Evolutionary conservation across 2,797 vertebrate species (phyloP), one percentile per base, ranked within the genome.

Genomic region (Macropodus opercularis): DNA sequence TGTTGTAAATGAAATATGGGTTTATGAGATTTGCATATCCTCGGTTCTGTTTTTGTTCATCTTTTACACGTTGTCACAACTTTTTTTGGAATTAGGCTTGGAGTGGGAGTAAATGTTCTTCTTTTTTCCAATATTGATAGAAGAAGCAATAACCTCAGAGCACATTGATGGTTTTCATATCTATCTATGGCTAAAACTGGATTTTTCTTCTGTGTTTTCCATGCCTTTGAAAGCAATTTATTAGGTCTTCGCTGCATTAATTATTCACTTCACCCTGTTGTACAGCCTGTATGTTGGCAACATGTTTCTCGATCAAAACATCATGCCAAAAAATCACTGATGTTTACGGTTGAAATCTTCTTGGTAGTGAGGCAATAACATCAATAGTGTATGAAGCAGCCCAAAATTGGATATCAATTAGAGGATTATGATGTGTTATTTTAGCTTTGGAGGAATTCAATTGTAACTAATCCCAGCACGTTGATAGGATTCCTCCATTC

Each of bases 361-460:
- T 17, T 19, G 38, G 27, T 14, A 29, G 31, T 66, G 34, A 59
- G 49, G 44, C 29, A 69, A 54, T 23, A 69, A 44, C 13, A 62
- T 62, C 51, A 59, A 43, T 8, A 32, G 19, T 62, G 21, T 34
- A 63, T 65, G 24, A 39, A 74, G 38, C 39, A 53, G 5, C 10
- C 8, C 15, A 22, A 63, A 72, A 73, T 23, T 40, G 56, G 47
- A 73, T 60, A 69, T 83, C 47, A 77, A 27, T 77, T 69, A 71
- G 24, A 53, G 35, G 75, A 78, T 80, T 66, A 36, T 48, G 27
- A 63, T 53, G 31, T 65, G 27, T 71, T 66, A 35, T 68, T 72
- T 64, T 49, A 23, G 42, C 23, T 24, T 39, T 34, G 19, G 47
- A 60, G 27, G 26, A 60, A 68, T 62, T 50, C 22, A 60, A 19